These are phyloP conservation scores for Lepetodrilus schrolli DNA, from an alignment of 2,888 invertebrate genomes.

Conservation along the genomic window DNA sequence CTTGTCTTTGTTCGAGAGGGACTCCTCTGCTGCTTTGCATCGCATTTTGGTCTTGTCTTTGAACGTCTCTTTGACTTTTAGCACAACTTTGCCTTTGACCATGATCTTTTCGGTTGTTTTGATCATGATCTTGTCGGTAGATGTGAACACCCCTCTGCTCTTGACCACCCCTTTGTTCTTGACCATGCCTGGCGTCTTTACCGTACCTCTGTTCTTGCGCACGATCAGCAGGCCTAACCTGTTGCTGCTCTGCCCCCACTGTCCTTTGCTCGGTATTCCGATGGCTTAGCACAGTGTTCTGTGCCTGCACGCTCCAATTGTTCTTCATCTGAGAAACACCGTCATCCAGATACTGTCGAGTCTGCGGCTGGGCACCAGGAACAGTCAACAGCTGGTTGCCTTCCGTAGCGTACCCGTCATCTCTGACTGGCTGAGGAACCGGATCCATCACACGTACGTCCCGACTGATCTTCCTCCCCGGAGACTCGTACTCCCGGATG, in stretches of 20 bases:
- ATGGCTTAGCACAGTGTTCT: not conserved
- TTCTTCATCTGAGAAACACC: not conserved
- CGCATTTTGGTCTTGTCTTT: not conserved
- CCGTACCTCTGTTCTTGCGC: too few relatives aligned
- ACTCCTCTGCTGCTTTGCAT: too few relatives aligned
- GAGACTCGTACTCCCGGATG: not conserved
- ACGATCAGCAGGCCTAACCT: too few relatives aligned
- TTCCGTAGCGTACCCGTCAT: not conserved
- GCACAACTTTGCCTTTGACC: not conserved
- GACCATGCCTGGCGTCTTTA: too few relatives aligned
- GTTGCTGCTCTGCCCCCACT: not conserved
- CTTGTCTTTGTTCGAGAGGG: too few relatives aligned
- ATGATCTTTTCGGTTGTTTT: not conserved
- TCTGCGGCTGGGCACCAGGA: not conserved
- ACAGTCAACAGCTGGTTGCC: not conserved
- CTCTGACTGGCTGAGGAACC: not conserved
- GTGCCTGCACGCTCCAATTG: not conserved
- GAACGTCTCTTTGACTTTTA: not conserved
- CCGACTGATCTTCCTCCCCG: not conserved
- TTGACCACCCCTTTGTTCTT: too few relatives aligned
- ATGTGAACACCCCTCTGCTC: too few relatives aligned
- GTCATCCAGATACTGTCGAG: not conserved
- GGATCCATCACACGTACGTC: not conserved
- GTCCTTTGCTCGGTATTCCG: not conserved
- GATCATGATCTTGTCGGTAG: too few relatives aligned